Percentiles rank a stretch among this genome's conserved stretches.
phyloP scores from a whole-genome alignment of 2,797 vertebrate species.

The Sebastes oblongus region DNA sequence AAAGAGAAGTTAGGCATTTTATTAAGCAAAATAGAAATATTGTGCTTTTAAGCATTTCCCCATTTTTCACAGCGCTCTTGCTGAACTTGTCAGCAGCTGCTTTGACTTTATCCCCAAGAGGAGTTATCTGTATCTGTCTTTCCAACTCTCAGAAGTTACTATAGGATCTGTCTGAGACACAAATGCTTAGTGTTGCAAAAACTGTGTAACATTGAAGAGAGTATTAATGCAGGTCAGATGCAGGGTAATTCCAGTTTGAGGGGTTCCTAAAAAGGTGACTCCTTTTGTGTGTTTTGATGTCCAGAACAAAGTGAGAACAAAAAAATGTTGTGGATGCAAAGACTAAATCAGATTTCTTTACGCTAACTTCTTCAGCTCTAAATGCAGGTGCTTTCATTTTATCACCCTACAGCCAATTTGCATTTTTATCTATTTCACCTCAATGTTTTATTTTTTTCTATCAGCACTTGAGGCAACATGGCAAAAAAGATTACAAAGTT shows the following conservation, averaged over 20 bases:
- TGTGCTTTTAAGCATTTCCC: not conserved
- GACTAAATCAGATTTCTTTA: not conserved
- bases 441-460: not conserved
- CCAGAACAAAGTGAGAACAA: not conserved
- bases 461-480: not conserved
- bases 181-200: not conserved
- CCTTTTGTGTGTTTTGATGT: not conserved
- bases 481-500: not conserved
- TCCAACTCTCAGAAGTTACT: not conserved
- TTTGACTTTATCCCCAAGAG: not conserved
- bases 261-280: not conserved
- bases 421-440: conserved; percentile 21
- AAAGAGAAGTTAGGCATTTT: not conserved
- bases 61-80: not conserved
- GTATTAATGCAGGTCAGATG: not conserved
- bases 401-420: conserved; percentile 22
- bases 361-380: not conserved
- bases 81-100: not conserved
- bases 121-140: not conserved
- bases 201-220: not conserved
- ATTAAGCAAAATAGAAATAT: not conserved
- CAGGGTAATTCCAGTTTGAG: not conserved
- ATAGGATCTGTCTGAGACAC: not conserved
- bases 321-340: not conserved
- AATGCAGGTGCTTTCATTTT: not conserved